These are phyloP conservation scores for Oryzias sinensis DNA, from an alignment of 2,797 vertebrate genomes.

Conservation along the genomic window DNA sequence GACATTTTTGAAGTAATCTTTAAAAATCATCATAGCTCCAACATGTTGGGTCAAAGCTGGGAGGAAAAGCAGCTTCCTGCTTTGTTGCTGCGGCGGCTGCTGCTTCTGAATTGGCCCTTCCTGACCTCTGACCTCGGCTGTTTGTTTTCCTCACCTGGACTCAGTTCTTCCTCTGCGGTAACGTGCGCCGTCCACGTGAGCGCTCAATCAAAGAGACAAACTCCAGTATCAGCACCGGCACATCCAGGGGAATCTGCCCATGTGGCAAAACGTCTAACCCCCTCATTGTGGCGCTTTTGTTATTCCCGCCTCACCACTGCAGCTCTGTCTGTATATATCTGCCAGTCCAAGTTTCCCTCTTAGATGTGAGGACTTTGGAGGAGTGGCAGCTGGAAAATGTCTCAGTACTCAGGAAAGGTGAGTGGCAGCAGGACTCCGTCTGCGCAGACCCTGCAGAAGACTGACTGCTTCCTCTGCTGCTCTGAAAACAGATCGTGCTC, in stretches of 20 bases:
- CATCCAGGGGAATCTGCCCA: constrained; percentile 80
- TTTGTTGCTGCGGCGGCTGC: neutral
- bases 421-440: constrained; percentile 61
- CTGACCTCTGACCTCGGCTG: constrained; percentile 19
- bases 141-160: constrained; percentile 50
- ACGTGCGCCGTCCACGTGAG: constrained; percentile 48
- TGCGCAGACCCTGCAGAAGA: constrained; percentile 3
- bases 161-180: constrained; percentile 43
- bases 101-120: constrained; percentile 1
- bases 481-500: constrained; percentile 81
- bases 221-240: constrained; percentile 82
- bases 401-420: constrained; percentile 91
- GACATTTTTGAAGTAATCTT: too few species aligned
- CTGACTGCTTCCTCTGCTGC: constrained; percentile 4
- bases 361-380: constrained; percentile 68
- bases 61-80: too few species aligned
- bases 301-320: constrained; percentile 46
- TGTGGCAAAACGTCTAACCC: constrained; percentile 82
- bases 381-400: constrained; percentile 77
- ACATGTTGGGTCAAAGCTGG: too few species aligned
- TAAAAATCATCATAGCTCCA: too few species aligned
- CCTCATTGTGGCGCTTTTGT: constrained; percentile 78
- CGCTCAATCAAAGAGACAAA: constrained; percentile 78
- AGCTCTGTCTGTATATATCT: constrained; percentile 77
- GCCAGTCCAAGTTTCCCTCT: constrained; percentile 60